Evolutionary conservation across 2,888 invertebrate species (phyloP).

Genomic region (Laspeyria flexula): DNA sequence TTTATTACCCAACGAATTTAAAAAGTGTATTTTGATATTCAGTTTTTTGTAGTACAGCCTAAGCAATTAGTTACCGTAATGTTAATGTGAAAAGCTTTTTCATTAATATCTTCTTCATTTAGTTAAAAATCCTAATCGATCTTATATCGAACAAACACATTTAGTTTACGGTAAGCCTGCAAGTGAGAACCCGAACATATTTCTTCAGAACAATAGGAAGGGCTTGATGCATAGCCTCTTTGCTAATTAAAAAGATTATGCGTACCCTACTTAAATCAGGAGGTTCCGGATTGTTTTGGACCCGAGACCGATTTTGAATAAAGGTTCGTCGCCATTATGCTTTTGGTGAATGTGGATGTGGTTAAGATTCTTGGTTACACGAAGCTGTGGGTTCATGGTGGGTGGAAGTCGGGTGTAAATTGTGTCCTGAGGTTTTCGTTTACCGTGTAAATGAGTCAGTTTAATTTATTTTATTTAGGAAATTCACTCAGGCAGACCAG

Average conservation of each 20-base stretch:
- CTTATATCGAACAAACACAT: slow-evolving; percentile 4
- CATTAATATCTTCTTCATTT: neutral
- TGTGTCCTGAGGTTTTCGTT: neutral
- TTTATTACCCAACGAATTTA: too few relatives aligned
- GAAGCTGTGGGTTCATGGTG: neutral
- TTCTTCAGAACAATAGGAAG: slow-evolving; percentile 48
- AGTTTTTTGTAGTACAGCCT: too few relatives aligned
- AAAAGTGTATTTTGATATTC: too few relatives aligned
- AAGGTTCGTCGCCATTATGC: slow-evolving; percentile 32
- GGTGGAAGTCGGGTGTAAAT: slow-evolving; percentile 13
- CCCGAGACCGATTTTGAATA: slow-evolving; percentile 27
- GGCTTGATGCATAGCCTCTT: slow-evolving; percentile 59
- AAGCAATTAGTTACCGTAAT: too few relatives aligned
- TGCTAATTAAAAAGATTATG: slow-evolving; percentile 71
- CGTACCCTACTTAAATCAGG: slow-evolving; percentile 47
- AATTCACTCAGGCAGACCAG: neutral
- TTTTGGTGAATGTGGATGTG: slow-evolving; percentile 21
- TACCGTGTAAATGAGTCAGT: neutral
- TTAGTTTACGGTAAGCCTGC: slow-evolving; percentile 1
- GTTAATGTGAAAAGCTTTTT: too few relatives aligned
- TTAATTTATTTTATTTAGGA: neutral
- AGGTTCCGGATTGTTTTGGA: slow-evolving; percentile 28
- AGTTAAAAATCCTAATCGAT: neutral
- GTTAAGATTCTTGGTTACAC: slow-evolving; percentile 22
- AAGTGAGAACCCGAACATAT: slow-evolving; percentile 30